Evolutionary conservation across 2,113 vertebrate species (phyloP), one percentile per base, ranked within the genome.

Genomic region (Vulpes lagopus): DNA sequence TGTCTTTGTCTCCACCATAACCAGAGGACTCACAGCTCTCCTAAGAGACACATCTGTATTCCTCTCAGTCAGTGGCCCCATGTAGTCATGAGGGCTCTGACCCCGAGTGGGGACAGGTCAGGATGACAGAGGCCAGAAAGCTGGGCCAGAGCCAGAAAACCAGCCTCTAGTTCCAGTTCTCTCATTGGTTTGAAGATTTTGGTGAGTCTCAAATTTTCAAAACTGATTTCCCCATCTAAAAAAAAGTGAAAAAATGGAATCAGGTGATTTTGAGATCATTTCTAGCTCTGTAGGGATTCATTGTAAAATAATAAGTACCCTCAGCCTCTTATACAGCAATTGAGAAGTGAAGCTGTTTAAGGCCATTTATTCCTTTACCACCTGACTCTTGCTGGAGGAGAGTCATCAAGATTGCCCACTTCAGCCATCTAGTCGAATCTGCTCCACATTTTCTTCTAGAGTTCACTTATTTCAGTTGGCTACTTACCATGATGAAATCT

Each of bases 41-140:
- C 30, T 8, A 11, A n/a, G 12, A n/a, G 32, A 35, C 35, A 25
- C 32, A 22, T 25, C 49, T 30, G 7, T 55, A 14, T 35, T 57
- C 16, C 1, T 6, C 62, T 65, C 0, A 0, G 64, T 81, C n/a
- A 51, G 11, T 49, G 57, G 55, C 53, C 51, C 27, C 0, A 0
- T 27, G 17, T 20, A 17, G 73, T 43, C 1, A 0, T 5, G 35
- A 91, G 57, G 55, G 19, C 22, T 6, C n/a, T 11, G 57, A 84
- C 19, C 43, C 6, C 12, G 9, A 2, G 1, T 32, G 59, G 32
- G 38, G 17, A 22, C 67, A 32, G 62, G 23, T 60, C 73, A 49
- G 59, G 19, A 15, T 38, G 71, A 51, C 2, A 38, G 53, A 35
- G n/a, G 83, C 8, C 64, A 22, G 35, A 27, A 38, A 2, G 0